Base-by-base conservation (phyloP, 2,888 invertebrate genomes). In the Hoplodrina ambigua region DNA sequence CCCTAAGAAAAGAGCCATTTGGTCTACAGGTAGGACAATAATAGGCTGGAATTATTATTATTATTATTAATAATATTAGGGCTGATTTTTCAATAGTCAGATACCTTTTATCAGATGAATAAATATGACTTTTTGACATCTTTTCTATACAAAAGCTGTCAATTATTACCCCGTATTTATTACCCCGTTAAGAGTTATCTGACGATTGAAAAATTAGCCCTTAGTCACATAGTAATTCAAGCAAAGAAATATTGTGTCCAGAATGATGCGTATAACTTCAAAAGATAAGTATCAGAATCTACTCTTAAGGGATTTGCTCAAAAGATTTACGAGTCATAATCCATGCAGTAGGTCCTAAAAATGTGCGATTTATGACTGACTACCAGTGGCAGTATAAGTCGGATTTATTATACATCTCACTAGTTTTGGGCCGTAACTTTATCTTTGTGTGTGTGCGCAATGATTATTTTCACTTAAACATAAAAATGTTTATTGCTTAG, bases 241-340 rank as follows among this genome's bases (percentile, higher is more conserved):
- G 19, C 13, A 46, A 15, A 58, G 25, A 25, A 49, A 41, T 72
- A 80, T 68, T 57, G 44, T 63, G 50, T 53, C 10, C 33, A 52
- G 56, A 46, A 54, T 59, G 53, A 41, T 25, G 52, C 5, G 49
- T 25, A 58, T 50, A 58, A 65, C 57, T 69, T 55, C 17, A 56
- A 41, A 76, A 70, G 64, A 75, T 72, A 75, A 74, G 64, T 75
- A 74, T 69, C 61, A 61, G 44, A 50, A 63, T 59, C 50, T 63
- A 61, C 63, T 73, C 77, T 55, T 44, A 37, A 75, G 72, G 84
- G 80, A 77, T 80, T 84, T 66, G 37, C 72, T 75, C 63, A 49
- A 67, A 72, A 81, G 76, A 82, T 85, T 83, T 84, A 84, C 67
- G 85, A 78, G 63, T 84, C 67, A 69, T 82, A 75, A 80, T 77